A percentile compares a stretch with the other conserved stretches of the same genome.
Evolutionary conservation across 2,888 invertebrate genomes (phyloP).

Genomic region (Caenorhabditis sp.): DNA sequence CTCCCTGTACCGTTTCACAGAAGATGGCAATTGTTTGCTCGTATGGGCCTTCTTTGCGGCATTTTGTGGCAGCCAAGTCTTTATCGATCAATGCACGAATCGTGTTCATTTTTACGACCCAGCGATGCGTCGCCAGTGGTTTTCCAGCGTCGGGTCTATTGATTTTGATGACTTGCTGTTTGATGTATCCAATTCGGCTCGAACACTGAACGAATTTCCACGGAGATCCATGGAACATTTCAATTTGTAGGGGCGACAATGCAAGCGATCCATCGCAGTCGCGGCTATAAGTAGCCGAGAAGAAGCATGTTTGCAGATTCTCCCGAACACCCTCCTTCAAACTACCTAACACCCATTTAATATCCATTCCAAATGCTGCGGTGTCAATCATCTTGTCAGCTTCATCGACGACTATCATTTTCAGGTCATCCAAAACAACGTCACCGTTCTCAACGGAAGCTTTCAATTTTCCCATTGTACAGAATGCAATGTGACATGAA

Average conservation of each 20-base stretch:
- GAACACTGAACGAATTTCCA: constrained; percentile 13
- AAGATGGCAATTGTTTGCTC: constrained; percentile 54
- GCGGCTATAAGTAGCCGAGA: constrained; percentile 47
- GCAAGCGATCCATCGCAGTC: neutral
- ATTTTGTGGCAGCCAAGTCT: constrained; percentile 36
- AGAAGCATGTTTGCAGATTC: constrained; percentile 34
- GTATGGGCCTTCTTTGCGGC: constrained; percentile 52
- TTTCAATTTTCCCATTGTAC: constrained; percentile 59
- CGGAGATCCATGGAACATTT: constrained; percentile 11
- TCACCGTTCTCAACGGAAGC: neutral
- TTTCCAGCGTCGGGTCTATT: neutral
- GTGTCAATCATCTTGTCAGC: constrained; percentile 68
- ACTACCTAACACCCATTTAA: constrained; percentile 39
- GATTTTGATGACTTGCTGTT: constrained; percentile 38
- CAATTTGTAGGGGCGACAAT: neutral
- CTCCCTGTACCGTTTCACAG: constrained; percentile 42
- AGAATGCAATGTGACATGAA: constrained; percentile 45
- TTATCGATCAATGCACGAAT: constrained; percentile 38
- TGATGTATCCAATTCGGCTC: constrained; percentile 43
- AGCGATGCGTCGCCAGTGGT: neutral
- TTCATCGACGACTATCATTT: constrained; percentile 66
- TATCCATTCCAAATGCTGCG: constrained; percentile 54
- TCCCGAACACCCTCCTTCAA: constrained; percentile 11
- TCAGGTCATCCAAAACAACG: constrained; percentile 40
- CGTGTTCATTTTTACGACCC: constrained; percentile 17